Conservation (phyloP, 2,888 invertebrate species). For the Rambutsinella grinnellia region DNA sequence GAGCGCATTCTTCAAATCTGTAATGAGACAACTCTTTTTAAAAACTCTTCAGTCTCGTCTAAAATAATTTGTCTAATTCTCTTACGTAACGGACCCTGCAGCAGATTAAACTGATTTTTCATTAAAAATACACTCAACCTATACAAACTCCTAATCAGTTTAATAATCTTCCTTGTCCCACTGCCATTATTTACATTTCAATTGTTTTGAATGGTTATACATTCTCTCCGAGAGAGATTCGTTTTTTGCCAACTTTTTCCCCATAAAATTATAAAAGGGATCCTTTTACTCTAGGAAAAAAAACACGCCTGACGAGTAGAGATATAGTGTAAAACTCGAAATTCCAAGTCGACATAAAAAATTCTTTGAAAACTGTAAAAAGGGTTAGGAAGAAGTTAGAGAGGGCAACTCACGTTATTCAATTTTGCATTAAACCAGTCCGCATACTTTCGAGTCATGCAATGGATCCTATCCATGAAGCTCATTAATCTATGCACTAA, state of each 20-base stretch:
- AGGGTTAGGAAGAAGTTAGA: neutral
- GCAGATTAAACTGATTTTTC: no score
- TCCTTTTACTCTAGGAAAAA: conserved; percentile 20
- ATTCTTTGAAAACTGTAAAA: conserved; percentile 13
- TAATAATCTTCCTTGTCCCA: neutral
- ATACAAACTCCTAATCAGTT: neutral
- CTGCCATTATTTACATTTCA: conserved; percentile 3
- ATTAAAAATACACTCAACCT: no score
- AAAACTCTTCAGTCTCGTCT: no score
- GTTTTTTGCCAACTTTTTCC: neutral
- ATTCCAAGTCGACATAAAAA: conserved; percentile 15
- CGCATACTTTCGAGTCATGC: neutral
- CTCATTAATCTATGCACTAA: neutral
- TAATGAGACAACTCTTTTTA: no score
- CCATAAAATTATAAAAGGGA: no score
- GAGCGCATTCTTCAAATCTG: no score
- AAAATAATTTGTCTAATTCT: no score
- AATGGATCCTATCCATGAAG: neutral
- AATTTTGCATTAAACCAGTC: neutral
- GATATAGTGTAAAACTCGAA: conserved; percentile 27
- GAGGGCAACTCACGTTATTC: neutral
- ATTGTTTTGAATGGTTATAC: no score
- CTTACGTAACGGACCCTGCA: no score
- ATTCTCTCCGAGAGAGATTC: neutral
- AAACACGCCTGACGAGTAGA: conserved; percentile 42